These are phyloP conservation scores for Dyspetes luteomarginatus DNA, from an alignment of 2,888 invertebrate genomes.

Conservation along the genomic window DNA sequence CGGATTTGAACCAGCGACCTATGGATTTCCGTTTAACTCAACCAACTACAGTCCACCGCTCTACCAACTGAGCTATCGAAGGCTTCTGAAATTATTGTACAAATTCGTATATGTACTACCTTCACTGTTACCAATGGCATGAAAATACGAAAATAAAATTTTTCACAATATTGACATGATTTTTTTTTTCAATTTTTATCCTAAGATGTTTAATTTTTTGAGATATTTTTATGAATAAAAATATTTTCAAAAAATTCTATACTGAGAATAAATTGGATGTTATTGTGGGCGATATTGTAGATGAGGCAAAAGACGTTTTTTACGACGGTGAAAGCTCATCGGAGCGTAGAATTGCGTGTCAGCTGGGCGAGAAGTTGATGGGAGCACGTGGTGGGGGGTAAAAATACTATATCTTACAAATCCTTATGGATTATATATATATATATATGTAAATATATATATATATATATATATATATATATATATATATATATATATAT, in stretches of 20 bases:
- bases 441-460: slow-evolving; percentile 50
- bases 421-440: too few relatives aligned
- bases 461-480: slow-evolving; percentile 52
- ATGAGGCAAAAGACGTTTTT: slow-evolving; percentile 56
- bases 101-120: not conserved
- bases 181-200: slow-evolving; percentile 12
- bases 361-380: slow-evolving; percentile 71
- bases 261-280: slow-evolving; percentile 7
- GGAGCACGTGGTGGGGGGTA: slow-evolving; percentile 57
- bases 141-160: not conserved
- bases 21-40: slow-evolving; percentile 77
- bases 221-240: not conserved
- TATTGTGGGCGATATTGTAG: slow-evolving; percentile 5
- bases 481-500: slow-evolving; percentile 52
- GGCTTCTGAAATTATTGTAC: slow-evolving; percentile 13
- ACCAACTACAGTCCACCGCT: slow-evolving; percentile 82
- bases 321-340: slow-evolving; percentile 68
- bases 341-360: slow-evolving; percentile 78
- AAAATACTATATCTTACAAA: slow-evolving; percentile 70
- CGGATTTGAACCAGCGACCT: slow-evolving; percentile 83
- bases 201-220: slow-evolving; percentile 8
- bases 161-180: not conserved
- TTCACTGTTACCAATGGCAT: not conserved
- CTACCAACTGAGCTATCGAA: slow-evolving; percentile 83
- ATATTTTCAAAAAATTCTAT: slow-evolving; percentile 1